These are phyloP conservation scores for Euborellia annulipes DNA, from an alignment of 1,140 invertebrate genomes.

Conservation along the genomic window DNA sequence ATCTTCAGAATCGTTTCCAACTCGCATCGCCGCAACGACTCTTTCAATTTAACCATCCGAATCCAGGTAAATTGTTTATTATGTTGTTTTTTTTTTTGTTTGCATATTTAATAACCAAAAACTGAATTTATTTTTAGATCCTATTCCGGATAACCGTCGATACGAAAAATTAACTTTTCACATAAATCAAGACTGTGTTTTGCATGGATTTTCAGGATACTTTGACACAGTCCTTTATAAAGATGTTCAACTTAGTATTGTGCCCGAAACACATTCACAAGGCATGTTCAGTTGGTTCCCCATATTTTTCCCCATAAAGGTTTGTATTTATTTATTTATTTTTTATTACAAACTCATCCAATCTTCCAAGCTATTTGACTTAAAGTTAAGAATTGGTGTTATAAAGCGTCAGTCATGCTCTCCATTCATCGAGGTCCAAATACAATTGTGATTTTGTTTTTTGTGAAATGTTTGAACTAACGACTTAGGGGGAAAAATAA, in stretches of 20 bases:
- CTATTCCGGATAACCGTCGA: constrained; percentile 57
- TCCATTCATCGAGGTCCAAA: background rate
- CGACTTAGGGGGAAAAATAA: no score
- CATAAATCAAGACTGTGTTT: constrained; percentile 51
- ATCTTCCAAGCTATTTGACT: background rate
- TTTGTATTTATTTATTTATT: constrained; percentile 24
- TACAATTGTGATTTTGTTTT: constrained; percentile 4
- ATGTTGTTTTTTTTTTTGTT: background rate
- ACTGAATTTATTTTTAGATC: constrained; percentile 23
- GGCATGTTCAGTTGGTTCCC: constrained; percentile 98
- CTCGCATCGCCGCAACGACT: constrained; percentile 61
- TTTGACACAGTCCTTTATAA: constrained; percentile 81
- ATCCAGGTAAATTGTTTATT: constrained; percentile 39
- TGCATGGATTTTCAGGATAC: constrained; percentile 91
- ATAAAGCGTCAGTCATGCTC: background rate
- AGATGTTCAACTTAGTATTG: constrained; percentile 73
- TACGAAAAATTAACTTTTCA: constrained; percentile 52
- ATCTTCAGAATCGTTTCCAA: constrained; percentile 77
- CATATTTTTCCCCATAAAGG: constrained; percentile 78
- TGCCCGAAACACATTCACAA: constrained; percentile 68
- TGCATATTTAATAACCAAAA: background rate
- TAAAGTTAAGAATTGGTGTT: background rate
- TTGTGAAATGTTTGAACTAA: background rate
- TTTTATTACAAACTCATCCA: background rate
- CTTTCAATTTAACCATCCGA: constrained; percentile 84